phyloP scores from a whole-genome alignment of 2,797 vertebrate species.

The Typhlichthys subterraneus region DNA sequence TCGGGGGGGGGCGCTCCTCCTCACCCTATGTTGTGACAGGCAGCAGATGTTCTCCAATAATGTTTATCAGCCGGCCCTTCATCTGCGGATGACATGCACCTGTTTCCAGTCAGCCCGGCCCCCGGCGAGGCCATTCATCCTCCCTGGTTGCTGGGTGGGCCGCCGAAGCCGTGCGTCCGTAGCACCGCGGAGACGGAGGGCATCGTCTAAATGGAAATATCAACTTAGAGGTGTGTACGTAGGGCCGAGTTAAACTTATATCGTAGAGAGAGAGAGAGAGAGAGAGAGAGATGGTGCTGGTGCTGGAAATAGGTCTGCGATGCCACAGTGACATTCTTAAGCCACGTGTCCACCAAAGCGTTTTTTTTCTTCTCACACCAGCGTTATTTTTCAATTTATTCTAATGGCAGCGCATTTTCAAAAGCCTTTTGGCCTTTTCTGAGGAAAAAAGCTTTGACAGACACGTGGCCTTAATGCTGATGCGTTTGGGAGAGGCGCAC shows the following conservation, averaged over 20 bases:
- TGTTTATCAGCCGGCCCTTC: slow-evolving; percentile 81
- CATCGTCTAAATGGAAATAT: slow-evolving; percentile 14
- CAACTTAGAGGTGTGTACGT: not conserved
- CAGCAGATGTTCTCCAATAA: slow-evolving; percentile 86
- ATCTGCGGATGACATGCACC: slow-evolving; percentile 80
- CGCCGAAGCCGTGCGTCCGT: slow-evolving; percentile 43
- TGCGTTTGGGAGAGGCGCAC: not conserved
- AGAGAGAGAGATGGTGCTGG: no score
- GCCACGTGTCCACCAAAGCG: no score
- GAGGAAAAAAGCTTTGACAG: no score
- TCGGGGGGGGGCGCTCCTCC: slow-evolving; percentile 21
- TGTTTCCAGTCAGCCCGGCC: slow-evolving; percentile 80
- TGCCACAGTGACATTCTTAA: no score
- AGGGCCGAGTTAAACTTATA: not conserved
- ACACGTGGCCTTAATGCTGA: not conserved
- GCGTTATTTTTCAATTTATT: no score
- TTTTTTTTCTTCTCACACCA: no score
- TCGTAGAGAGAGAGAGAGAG: no score
- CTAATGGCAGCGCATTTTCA: no score
- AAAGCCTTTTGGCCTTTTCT: no score
- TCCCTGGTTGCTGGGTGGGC: slow-evolving; percentile 67
- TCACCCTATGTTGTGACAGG: slow-evolving; percentile 78
- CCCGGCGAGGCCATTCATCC: slow-evolving; percentile 70
- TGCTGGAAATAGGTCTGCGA: no score
- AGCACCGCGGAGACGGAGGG: slow-evolving; percentile 24